Percentiles rank a stretch among this genome's conserved stretches.
phyloP scores from a whole-genome alignment of 2,113 vertebrate genomes.

The Eleginops maclovinus region DNA sequence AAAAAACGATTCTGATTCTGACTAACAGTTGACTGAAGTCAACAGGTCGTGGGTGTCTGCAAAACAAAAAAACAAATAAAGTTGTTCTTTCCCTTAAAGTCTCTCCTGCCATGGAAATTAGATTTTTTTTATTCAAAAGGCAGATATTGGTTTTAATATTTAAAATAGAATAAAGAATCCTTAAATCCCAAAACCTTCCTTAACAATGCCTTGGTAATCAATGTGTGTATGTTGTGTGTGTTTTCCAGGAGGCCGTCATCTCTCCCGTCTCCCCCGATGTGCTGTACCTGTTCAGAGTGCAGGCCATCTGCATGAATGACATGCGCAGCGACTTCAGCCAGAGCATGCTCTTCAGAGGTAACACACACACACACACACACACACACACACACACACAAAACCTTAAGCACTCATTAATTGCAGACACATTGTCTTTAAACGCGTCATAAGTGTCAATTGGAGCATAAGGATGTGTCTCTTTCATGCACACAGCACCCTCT shows the following conservation, averaged over 20 bases:
- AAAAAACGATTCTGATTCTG: too few relatives aligned
- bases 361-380: conserved; percentile 62
- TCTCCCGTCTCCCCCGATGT: conserved; percentile 94
- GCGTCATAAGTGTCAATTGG: neutral
- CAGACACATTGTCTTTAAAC: conserved; percentile 7
- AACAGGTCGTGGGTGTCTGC: too few relatives aligned
- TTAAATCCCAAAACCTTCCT: too few relatives aligned
- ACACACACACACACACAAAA: neutral
- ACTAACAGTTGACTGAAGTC: too few relatives aligned
- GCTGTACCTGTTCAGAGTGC: conserved; percentile 96
- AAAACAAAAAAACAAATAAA: too few relatives aligned
- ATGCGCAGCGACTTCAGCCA: conserved; percentile 99
- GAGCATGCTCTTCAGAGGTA: conserved; percentile 98
- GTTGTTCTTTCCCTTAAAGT: too few relatives aligned
- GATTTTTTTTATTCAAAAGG: too few relatives aligned
- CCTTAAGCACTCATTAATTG: neutral
- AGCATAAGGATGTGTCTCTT: neutral
- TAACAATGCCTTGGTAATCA: neutral
- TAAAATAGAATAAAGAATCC: too few relatives aligned
- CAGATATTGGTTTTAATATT: too few relatives aligned
- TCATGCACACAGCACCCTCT: conserved; percentile 5
- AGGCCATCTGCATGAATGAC: conserved; percentile 95
- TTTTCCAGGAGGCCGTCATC: conserved; percentile 91
- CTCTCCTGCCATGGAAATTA: too few relatives aligned
- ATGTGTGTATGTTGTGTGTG: conserved; percentile 24